phyloP scores from a whole-genome alignment of 1,140 invertebrate genomes.

The Drosophila subobscura region DNA sequence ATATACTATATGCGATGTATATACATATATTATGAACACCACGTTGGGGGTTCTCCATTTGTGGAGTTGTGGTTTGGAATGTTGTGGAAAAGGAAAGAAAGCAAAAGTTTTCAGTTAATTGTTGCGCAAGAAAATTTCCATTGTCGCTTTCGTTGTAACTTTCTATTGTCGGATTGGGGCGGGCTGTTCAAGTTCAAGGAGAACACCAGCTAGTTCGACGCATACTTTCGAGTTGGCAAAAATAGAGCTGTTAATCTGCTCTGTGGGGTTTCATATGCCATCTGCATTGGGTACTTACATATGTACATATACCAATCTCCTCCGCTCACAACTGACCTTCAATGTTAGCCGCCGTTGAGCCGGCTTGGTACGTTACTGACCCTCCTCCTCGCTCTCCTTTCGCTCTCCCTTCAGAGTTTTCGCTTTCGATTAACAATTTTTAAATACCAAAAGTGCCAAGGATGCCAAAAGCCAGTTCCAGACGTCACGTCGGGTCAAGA shows the following conservation, averaged over 20 bases:
- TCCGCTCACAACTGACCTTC: too few relatives aligned
- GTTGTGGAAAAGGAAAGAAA: slow-evolving; percentile 45
- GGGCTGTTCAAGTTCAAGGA: slow-evolving; percentile 5
- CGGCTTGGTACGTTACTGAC: slow-evolving; percentile 7
- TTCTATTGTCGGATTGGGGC: slow-evolving; percentile 12
- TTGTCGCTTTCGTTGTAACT: slow-evolving; percentile 29
- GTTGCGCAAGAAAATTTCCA: slow-evolving; percentile 31
- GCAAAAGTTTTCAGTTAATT: slow-evolving; percentile 56
- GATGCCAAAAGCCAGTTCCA: slow-evolving; percentile 37
- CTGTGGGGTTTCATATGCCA: too few relatives aligned
- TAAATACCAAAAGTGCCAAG: slow-evolving; percentile 64
- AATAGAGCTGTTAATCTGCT: too few relatives aligned
- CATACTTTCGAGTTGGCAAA: neutral
- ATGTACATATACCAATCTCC: too few relatives aligned
- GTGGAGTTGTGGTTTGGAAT: slow-evolving; percentile 30
- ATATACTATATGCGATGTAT: slow-evolving; percentile 36
- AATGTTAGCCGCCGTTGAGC: too few relatives aligned
- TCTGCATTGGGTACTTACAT: too few relatives aligned
- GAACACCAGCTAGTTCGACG: too few relatives aligned
- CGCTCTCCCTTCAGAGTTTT: slow-evolving; percentile 19
- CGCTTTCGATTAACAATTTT: slow-evolving; percentile 46
- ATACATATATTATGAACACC: slow-evolving; percentile 14
- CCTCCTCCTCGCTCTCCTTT: slow-evolving; percentile 16
- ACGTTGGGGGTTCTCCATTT: slow-evolving; percentile 45
- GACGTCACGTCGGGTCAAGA: neutral